Evolutionary conservation across 1,140 invertebrate species (phyloP), one percentile per base, ranked within the genome.

Genomic region (Streblospio benedicti): DNA sequence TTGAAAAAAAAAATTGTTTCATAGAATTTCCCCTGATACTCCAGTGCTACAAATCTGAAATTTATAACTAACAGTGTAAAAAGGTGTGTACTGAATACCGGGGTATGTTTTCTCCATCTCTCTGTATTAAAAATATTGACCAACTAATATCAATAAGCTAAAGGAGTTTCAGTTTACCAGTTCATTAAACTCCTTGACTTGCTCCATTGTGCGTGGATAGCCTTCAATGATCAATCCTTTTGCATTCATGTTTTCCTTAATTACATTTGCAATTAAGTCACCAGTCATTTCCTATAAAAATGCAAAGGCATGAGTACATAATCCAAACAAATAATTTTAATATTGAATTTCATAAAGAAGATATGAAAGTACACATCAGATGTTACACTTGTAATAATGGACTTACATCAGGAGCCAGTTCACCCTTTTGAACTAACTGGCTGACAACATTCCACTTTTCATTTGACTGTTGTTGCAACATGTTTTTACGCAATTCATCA

Each of bases 171-270:
- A n/a, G n/a, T 35, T 59, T 64, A 76, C 74, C 61, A 67, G 28
- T 66, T 67, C 68, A n/a, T 70, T 60, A 60, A 66, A 73, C 30
- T 71, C 67, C 28, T 61, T 53, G 0, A 69, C 66, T 57, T 76
- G 74, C 20, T 65, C 44, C 62, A 69, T 52, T 58, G 68, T 66
- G 44, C 71, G 57, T 4, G 74, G 95, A 79, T 96, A 98, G 3
- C 95, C 95, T 74, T 97, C 94, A 67, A 99, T 93, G 6, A 99
- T 84, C 76, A 91, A 95, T 18, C 95, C 95, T 67, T 88, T 92
- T 1, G 87, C 83, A 0, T 80, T 83, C 1, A 78, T 76, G 4
- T 86, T 74, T 47, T 85, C 82, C 44, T 84, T 83, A 6, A 86
- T 57, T 6, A 88, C 88, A 66, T 91, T 87, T 69, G 88, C 88